Evolutionary conservation across 2,888 invertebrate species (phyloP), one percentile per base, ranked within the genome.

Genomic region (Geotrupes spiniger): DNA sequence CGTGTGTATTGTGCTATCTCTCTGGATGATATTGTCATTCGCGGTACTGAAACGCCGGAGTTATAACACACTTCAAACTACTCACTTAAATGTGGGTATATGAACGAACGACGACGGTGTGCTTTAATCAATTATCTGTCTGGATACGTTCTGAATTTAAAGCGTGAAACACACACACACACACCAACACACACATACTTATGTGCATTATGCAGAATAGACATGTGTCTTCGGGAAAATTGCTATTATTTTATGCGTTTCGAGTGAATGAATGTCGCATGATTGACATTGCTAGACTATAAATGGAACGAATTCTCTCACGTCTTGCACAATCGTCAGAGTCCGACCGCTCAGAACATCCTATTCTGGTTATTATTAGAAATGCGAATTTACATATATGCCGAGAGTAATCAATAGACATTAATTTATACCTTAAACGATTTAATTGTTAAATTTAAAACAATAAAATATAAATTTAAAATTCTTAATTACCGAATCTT

Each of bases 121-220:
- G 41, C 46, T 46, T 49, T 49, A 49, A 49, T 49, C 49, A 49
- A 49, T 43, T 49, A 49, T 39, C 49, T 49, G 49, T 49, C 49
- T 49, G 49, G 42, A 46, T 26, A 31, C 40, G 36, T 46, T 46
- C 40, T 16, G 46, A 46, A 46, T 46, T 46, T 46, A 46, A 46
- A 46, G 40, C 46, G 40, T 46, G 46, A 46, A 46, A 46, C 40
- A 31, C 46, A 42, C 25, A 46, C 16, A 38, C 38, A 44, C 28
- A 31, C 46, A 42, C 25, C 40, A 10, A 38, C 38, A 44, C 28
- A 37, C 44, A 36, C 15, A 12, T 27, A 46, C 33, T 16, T 28
- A 38, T 47, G 42, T 37, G 37, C 49, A 39, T 49, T 43, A 49
- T 49, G 42, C 43, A 39, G 42, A 49, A 49, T 39, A 49, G 49